These are phyloP conservation scores for Xanthia togata DNA, from an alignment of 2,888 invertebrate genomes.

Conservation along the genomic window DNA sequence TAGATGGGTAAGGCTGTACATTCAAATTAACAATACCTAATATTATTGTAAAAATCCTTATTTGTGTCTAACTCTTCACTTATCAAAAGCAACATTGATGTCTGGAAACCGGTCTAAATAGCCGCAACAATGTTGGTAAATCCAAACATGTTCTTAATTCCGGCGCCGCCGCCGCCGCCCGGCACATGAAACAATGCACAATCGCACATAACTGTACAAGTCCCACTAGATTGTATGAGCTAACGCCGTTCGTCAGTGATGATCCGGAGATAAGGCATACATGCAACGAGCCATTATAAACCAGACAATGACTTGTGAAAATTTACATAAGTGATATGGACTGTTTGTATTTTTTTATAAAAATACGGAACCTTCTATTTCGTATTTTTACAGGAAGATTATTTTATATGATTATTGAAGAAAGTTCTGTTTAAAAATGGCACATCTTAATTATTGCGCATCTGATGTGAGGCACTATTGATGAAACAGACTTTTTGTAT, in stretches of 20 bases:
- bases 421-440: not conserved
- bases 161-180: not conserved
- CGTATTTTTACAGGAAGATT: no score
- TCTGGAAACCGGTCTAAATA: not conserved
- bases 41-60: not conserved
- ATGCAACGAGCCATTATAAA: slow-evolving; percentile 1
- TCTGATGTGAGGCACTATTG: not conserved
- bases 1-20: not conserved
- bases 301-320: slow-evolving; percentile 30
- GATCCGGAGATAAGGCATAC: slow-evolving; percentile 41
- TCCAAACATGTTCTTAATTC: slow-evolving; percentile 6
- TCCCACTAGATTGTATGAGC: slow-evolving; percentile 11
- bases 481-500: slow-evolving; percentile 1
- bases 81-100: not conserved
- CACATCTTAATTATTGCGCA: not conserved
- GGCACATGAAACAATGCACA: slow-evolving; percentile 35
- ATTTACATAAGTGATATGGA: not conserved
- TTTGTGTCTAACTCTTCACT: not conserved
- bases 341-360: not conserved
- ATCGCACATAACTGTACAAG: slow-evolving; percentile 21
- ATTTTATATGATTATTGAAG: not conserved
- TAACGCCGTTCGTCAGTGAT: slow-evolving; percentile 14
- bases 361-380: not conserved
- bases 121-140: not conserved
- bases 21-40: not conserved